Conservation (phyloP, 2,797 vertebrate genomes). For the Uromys caudimaculatus region DNA sequence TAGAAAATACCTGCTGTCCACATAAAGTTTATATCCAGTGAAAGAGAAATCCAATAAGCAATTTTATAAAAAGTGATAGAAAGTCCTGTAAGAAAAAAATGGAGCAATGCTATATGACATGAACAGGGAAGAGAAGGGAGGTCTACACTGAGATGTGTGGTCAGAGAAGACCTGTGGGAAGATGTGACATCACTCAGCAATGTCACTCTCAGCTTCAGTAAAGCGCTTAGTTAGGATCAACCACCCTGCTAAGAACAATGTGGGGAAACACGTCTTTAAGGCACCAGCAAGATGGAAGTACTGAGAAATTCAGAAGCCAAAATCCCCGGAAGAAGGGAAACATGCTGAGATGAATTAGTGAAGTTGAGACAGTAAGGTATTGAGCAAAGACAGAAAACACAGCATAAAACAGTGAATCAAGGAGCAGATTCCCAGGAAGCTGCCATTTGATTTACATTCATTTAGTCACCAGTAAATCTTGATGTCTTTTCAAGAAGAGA, state of each 20-base stretch:
- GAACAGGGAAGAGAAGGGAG: neutral
- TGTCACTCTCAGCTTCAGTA: conserved; percentile 2
- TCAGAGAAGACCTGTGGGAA: neutral
- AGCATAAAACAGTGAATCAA: neutral
- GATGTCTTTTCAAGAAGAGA: neutral
- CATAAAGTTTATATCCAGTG: neutral
- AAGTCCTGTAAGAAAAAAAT: neutral
- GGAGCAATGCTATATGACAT: neutral
- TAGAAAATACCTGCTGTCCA: neutral
- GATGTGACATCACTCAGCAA: neutral
- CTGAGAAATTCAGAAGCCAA: neutral
- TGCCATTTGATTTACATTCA: neutral
- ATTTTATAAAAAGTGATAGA: neutral
- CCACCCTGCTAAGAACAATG: neutral
- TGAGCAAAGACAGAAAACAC: neutral
- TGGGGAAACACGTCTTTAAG: neutral
- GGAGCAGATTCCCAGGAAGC: neutral
- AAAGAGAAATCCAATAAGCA: neutral
- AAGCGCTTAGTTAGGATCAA: neutral
- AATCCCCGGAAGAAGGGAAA: neutral
- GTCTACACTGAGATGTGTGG: neutral
- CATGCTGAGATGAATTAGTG: neutral
- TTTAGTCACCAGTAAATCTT: neutral
- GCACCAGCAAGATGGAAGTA: neutral
- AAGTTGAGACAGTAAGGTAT: neutral